phyloP scores from a whole-genome alignment of 2,888 invertebrate genomes.

The Magallana nippona region DNA sequence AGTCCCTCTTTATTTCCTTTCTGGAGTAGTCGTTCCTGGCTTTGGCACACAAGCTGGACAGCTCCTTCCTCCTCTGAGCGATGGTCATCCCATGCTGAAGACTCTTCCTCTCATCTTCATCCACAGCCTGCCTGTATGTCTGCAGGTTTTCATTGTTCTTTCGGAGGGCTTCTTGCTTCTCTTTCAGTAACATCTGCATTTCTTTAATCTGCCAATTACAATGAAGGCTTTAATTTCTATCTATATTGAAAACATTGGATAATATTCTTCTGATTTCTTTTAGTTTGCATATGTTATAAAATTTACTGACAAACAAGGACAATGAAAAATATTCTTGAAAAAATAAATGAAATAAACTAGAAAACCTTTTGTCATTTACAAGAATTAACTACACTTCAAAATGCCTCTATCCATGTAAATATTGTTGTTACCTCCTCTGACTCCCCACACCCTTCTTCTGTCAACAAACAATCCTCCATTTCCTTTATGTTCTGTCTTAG shows the following conservation, averaged over 20 bases:
- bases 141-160: neutral
- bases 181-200: slow-evolving; percentile 48
- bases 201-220: slow-evolving; percentile 43
- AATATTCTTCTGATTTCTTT: no score
- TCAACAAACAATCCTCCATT: slow-evolving; percentile 32
- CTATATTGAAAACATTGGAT: neutral
- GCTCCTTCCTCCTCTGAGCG: slow-evolving; percentile 50
- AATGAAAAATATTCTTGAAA: no score
- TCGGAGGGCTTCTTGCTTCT: slow-evolving; percentile 32
- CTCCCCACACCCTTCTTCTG: slow-evolving; percentile 39
- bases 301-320: no score
- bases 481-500: slow-evolving; percentile 51
- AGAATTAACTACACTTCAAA: no score
- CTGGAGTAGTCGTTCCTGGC: slow-evolving; percentile 66
- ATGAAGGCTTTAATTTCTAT: neutral
- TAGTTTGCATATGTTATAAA: no score
- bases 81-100: slow-evolving; percentile 56
- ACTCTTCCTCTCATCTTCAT: neutral
- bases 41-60: slow-evolving; percentile 63
- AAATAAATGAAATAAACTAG: no score
- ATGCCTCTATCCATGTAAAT: no score
- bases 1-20: slow-evolving; percentile 64
- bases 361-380: no score
- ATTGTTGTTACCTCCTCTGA: neutral
- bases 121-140: neutral